phyloP scores from a whole-genome alignment of 2,797 vertebrate genomes.

The Salmo trutta region DNA sequence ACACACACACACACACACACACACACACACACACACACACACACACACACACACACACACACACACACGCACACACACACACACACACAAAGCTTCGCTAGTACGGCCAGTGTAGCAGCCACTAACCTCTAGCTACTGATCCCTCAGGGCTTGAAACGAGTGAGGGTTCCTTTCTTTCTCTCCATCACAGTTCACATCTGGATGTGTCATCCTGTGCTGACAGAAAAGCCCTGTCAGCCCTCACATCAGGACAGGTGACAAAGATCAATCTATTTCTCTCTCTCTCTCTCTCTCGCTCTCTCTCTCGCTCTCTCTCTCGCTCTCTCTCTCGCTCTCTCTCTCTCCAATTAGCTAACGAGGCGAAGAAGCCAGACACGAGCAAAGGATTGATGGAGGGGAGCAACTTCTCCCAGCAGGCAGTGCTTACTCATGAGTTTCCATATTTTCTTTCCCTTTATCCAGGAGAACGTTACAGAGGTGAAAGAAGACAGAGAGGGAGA shows the following conservation, averaged over 20 bases:
- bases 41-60: no score
- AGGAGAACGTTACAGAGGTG: conserved; percentile 27
- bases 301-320: not conserved
- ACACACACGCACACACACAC: no score
- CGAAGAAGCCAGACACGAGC: conserved; percentile 64
- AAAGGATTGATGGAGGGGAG: conserved; percentile 70
- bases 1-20: no score
- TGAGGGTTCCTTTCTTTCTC: conserved; percentile 61
- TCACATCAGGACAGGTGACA: not conserved
- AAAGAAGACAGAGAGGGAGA: conserved; percentile 24
- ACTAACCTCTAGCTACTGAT: conserved; percentile 81
- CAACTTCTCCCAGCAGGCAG: conserved; percentile 70
- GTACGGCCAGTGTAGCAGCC: conserved; percentile 75
- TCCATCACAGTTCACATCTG: conserved; percentile 46
- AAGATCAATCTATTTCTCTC: no score
- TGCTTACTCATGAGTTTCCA: conserved; percentile 72
- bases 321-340: no score
- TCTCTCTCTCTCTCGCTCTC: not conserved
- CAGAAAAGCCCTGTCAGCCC: not conserved
- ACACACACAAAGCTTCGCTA: conserved; percentile 61
- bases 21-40: no score
- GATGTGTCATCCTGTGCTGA: conserved; percentile 66
- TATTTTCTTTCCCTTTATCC: conserved; percentile 35
- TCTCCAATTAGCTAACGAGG: conserved; percentile 76
- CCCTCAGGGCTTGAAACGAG: conserved; percentile 73